Conservation (phyloP, 2,888 invertebrate genomes). For the Congeria kusceri region DNA sequence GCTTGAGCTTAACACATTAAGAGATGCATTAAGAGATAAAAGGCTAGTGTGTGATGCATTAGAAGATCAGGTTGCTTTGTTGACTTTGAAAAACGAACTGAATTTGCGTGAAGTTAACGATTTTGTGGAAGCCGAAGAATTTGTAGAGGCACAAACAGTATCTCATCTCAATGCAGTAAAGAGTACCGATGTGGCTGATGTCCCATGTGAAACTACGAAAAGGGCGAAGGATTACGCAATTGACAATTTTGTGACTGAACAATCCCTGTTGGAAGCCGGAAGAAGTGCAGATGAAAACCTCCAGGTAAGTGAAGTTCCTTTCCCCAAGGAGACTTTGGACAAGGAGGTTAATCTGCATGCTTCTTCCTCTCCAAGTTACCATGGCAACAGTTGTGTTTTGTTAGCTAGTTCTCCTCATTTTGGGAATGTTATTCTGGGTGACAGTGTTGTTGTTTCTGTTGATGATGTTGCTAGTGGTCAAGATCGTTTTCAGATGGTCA, state of each 20-base stretch:
- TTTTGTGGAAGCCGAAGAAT: neutral
- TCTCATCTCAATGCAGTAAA: neutral
- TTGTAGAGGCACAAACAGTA: constrained; percentile 8
- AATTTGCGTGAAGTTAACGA: too few species aligned
- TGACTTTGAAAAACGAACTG: too few species aligned
- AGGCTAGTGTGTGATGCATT: too few species aligned
- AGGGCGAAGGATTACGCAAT: neutral
- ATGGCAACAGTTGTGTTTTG: constrained; percentile 32
- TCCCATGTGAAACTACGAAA: neutral
- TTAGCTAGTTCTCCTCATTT: constrained; percentile 27
- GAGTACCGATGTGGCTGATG: neutral
- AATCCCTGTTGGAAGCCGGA: constrained; percentile 6
- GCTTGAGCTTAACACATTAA: constrained; percentile 6
- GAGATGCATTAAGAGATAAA: constrained; percentile 8
- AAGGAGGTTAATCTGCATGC: constrained; percentile 65
- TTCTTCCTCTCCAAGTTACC: constrained; percentile 59
- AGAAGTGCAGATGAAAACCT: constrained; percentile 4
- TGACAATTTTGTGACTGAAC: too few species aligned
- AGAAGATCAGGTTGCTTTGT: too few species aligned
- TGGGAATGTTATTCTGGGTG: constrained; percentile 33
- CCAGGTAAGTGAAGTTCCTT: constrained; percentile 57
- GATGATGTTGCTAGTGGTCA: constrained; percentile 19
- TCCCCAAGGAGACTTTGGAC: constrained; percentile 52
- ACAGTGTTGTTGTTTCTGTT: constrained; percentile 35
- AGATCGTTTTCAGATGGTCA: constrained; percentile 43